Evolutionary conservation across 2,797 vertebrate genomes (phyloP), one percentile per base, ranked within the genome.

Genomic region (Leuciscus waleckii): DNA sequence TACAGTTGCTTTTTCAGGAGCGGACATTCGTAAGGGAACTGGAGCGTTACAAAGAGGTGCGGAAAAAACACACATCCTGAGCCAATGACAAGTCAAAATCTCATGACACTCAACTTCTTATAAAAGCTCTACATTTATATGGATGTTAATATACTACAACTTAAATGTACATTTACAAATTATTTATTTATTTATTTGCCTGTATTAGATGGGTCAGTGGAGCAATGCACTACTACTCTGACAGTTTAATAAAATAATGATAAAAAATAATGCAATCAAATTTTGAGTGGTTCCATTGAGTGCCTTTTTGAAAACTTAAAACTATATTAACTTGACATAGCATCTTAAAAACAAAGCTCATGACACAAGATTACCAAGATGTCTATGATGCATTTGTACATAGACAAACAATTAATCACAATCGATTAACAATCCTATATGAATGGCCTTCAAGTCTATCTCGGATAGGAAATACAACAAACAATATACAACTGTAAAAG

Each of bases 31-130:
- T 97, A 63, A 96, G 96, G 43, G 98, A 99, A 94, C 89, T 99
- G 92, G 98, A 99, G 89, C 92, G 97, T 88, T 98, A 98, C 94
- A 99, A 97, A 94, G 98, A 99, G 96, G 98, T 98, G 95, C 61
- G 68, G 3, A 70, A 37, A 51, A 82, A 26, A 9, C 13, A 69
- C 73, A 68, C 1, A 84, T 21, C 9, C 19, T 68, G 17, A 21
- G 67, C 19, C 19, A 32, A 29, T 16, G 26, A 13, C 61, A 16
- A 65, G 26, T 32, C 63, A 63, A 29, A 63, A 63, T 63, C 61
- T 29, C 61, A 63, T 26, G 13, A 63, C 58, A 61, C 3, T 26
- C 10, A 5, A 14, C n/a, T 61, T 73, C 13, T 8, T 46, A 32
- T 19, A 3, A 51, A 29, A 74, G 29, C 43, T 19, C 16, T 74